These are phyloP conservation scores for Gymnocheta viridis DNA, from an alignment of 2,888 invertebrate genomes.

Conservation along the genomic window DNA sequence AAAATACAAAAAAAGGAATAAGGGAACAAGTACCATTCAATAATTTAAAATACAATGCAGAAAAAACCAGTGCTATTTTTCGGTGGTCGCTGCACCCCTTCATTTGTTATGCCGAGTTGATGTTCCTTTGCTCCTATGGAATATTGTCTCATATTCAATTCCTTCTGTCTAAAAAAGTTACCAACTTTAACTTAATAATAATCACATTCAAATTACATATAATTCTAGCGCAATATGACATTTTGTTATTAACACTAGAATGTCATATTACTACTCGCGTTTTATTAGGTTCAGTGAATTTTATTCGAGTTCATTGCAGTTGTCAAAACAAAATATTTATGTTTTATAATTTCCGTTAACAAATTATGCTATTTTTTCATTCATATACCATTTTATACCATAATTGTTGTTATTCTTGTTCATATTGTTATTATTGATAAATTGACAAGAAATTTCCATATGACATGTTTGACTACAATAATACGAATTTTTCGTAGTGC, in stretches of 20 bases:
- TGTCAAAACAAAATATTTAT: not conserved
- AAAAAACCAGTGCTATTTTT: too few species aligned
- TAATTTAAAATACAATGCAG: too few species aligned
- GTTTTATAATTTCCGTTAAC: conserved; percentile 22
- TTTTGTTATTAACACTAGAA: not conserved
- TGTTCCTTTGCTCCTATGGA: too few species aligned
- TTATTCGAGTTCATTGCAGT: not conserved
- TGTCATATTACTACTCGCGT: not conserved
- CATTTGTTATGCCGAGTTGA: too few species aligned
- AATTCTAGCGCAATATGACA: not conserved
- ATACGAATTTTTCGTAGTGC: not conserved
- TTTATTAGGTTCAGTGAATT: not conserved
- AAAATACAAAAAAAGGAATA: too few species aligned
- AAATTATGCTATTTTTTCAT: conserved; percentile 6
- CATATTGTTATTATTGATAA: conserved; percentile 40
- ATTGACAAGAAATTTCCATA: conserved; percentile 49
- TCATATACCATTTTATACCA: not conserved
- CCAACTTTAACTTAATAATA: too few species aligned
- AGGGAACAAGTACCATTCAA: too few species aligned
- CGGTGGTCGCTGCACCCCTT: too few species aligned
- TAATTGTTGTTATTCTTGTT: conserved; percentile 1
- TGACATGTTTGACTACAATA: conserved; percentile 49
- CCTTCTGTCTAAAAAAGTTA: too few species aligned
- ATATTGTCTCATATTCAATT: too few species aligned
- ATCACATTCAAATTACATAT: not conserved